These are phyloP conservation scores for Piscicola geometra DNA, from an alignment of 2,888 invertebrate genomes.

Conservation along the genomic window DNA sequence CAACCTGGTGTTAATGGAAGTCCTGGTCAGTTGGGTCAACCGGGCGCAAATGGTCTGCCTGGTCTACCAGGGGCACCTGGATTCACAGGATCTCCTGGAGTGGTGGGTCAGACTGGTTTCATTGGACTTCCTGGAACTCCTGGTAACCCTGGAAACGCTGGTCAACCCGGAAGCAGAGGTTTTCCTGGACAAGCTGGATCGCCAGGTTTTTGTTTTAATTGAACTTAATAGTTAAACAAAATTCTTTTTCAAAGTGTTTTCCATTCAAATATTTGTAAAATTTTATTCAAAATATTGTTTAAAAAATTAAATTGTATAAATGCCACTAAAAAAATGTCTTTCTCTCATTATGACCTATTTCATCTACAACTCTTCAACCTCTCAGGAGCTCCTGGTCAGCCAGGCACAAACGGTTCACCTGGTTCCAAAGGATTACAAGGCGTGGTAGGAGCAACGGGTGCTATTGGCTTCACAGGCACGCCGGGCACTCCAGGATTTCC, in stretches of 20 bases:
- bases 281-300: too few relatives aligned
- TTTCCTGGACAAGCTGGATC: constrained; percentile 10
- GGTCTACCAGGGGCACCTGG: constrained; percentile 40
- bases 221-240: too few relatives aligned
- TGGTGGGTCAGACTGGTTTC: not conserved
- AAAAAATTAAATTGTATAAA: too few relatives aligned
- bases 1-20: constrained; percentile 31
- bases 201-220: too few relatives aligned
- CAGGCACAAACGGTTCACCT: not conserved
- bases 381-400: not conserved
- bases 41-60: constrained; percentile 15
- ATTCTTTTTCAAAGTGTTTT: too few relatives aligned
- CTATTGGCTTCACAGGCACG: constrained; percentile 23
- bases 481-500: constrained; percentile 24
- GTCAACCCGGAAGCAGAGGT: constrained; percentile 3
- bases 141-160: constrained; percentile 30
- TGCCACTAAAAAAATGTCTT: too few relatives aligned
- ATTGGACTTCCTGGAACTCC: constrained; percentile 12
- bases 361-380: not conserved
- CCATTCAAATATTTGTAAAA: too few relatives aligned
- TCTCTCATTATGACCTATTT: too few relatives aligned
- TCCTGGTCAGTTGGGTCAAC: constrained; percentile 26
- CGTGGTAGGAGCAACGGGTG: constrained; percentile 15
- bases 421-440: not conserved
- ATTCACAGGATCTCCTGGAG: constrained; percentile 20